Evolutionary conservation across 2,888 invertebrate genomes (phyloP).

Genomic region (Axea sp.): DNA sequence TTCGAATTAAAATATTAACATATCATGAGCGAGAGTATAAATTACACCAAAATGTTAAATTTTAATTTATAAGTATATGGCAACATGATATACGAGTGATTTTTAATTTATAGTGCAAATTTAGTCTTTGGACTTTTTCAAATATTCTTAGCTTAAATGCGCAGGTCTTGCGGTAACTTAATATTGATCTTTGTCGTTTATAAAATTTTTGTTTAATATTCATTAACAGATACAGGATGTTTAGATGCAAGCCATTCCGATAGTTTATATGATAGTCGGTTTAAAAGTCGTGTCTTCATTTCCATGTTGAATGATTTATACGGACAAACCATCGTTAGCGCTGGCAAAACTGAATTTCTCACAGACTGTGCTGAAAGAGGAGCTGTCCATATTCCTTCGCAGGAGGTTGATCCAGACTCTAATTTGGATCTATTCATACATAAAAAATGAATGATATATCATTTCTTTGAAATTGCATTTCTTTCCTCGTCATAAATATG

Average conservation of each 20-base stretch:
- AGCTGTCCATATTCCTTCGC: constrained; percentile 74
- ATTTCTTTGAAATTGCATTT: constrained; percentile 22
- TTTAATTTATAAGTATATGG: constrained; percentile 42
- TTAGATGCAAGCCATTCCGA: constrained; percentile 1
- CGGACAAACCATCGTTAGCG: constrained; percentile 72
- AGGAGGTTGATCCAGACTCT: constrained; percentile 66
- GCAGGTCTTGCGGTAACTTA: constrained; percentile 21
- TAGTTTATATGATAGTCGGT: too few species aligned
- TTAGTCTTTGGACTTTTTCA: constrained; percentile 23
- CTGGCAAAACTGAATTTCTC: constrained; percentile 72
- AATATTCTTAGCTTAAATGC: constrained; percentile 5
- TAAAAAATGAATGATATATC: constrained; percentile 36
- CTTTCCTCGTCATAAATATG: neutral
- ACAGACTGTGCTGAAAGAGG: constrained; percentile 72
- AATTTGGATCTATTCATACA: constrained; percentile 68
- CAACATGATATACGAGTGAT: constrained; percentile 12
- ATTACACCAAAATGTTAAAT: constrained; percentile 1
- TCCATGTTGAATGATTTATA: constrained; percentile 71
- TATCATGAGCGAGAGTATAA: neutral
- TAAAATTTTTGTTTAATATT: constrained; percentile 37
- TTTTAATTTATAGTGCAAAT: constrained; percentile 9
- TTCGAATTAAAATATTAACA: neutral
- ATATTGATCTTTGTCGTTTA: constrained; percentile 29
- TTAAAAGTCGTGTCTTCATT: constrained; percentile 69
- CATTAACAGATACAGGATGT: constrained; percentile 12